Evolutionary conservation across 1,140 invertebrate species (phyloP), one percentile per base, ranked within the genome.

Genomic region (Daktulosphaira vitifoliae): DNA sequence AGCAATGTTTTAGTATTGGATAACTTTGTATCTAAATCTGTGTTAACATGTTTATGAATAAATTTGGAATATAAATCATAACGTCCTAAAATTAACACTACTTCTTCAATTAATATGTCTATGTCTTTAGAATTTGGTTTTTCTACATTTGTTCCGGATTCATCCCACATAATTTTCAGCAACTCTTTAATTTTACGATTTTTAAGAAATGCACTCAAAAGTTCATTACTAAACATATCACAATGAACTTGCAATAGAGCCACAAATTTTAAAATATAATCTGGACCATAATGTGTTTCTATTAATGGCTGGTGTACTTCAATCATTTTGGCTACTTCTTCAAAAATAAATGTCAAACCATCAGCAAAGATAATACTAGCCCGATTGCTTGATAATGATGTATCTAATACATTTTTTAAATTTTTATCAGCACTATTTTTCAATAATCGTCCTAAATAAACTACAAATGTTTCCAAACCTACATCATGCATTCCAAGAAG

Each of bases 241-340:
- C 92, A 96, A 76, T 96, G 92, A 71, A 83, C 84, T 74, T 96
- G 90, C 53, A 96, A 74, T 71, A 84, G 82, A 59, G 75, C 79
- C 54, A 90, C 77, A 59, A 89, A 83, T 8, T 80, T 81, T 46
- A 90, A 74, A 38, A 96, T 75, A 71, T 81, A 81, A 3, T 89
- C 89, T 33, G 84, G 73, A 72, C 93, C 92, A 78, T 97, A 98
- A 76, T 90, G 95, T 7, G 90, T 93, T 74, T 96, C 92, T 38
- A 97, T 85, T 25, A 96, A 80, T 1, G 94, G 91, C 71, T 96
- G 91, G 77, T 96, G 90, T 22, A 90, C 83, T 77, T 96, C 92
- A 44, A 97, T 79, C 20, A 90, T 83, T 48, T 88, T 77, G 1
- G 94, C 94, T 68, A 96, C 87, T 20, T 85, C 85, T 77, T 97